A percentile compares a stretch with the other conserved stretches of the same genome.
Conservation (phyloP, 1,140 invertebrate genomes). For the Uloborus diversus region DNA sequence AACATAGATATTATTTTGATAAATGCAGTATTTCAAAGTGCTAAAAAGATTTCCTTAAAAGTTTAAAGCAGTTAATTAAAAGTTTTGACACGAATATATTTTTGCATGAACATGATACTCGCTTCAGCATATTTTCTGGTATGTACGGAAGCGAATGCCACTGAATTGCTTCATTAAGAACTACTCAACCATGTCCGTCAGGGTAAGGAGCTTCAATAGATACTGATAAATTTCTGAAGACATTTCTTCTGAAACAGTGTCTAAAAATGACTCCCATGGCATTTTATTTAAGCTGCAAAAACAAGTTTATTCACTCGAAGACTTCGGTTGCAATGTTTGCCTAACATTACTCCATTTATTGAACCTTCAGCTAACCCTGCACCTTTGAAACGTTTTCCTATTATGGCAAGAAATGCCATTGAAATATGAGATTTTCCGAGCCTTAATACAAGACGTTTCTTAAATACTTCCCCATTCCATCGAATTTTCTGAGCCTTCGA, state of each 20-base stretch:
- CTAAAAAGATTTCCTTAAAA: too few species aligned
- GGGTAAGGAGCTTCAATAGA: too few species aligned
- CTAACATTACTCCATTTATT: constrained; percentile 54
- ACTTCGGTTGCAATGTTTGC: constrained; percentile 58
- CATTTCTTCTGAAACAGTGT: not conserved
- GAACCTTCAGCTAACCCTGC: constrained; percentile 57
- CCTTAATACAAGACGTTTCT: constrained; percentile 43
- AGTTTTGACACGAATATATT: too few species aligned
- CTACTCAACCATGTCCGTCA: too few species aligned
- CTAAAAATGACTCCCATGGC: constrained; percentile 37
- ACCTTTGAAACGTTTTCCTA: constrained; percentile 59
- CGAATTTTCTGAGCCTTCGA: constrained; percentile 42
- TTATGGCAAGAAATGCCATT: constrained; percentile 53
- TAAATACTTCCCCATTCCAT: constrained; percentile 22
- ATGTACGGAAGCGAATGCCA: too few species aligned
- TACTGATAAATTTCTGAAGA: not conserved
- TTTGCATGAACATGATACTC: too few species aligned
- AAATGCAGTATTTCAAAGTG: too few species aligned
- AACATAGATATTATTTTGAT: too few species aligned
- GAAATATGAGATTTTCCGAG: constrained; percentile 59
- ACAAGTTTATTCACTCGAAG: constrained; percentile 57
- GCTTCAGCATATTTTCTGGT: too few species aligned
- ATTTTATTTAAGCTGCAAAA: constrained; percentile 57
- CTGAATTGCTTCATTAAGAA: too few species aligned
- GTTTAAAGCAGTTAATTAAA: too few species aligned